Conservation (phyloP, 2,888 invertebrate species). For the Drosophila anceps region DNA sequence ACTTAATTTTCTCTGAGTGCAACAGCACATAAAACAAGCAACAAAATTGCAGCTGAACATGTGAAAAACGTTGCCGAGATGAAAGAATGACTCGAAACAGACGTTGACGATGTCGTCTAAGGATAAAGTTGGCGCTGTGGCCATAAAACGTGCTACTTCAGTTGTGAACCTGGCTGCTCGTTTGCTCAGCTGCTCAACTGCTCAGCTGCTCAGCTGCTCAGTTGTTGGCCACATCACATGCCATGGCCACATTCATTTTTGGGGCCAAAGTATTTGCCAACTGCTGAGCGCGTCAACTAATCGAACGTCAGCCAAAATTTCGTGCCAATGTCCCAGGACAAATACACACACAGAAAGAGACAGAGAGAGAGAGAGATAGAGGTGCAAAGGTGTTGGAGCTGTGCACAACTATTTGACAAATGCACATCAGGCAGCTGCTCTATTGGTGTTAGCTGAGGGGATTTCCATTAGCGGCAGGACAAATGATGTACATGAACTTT, state of each 20-base stretch:
- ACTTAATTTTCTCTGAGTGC: constrained; percentile 8
- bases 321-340: constrained; percentile 33
- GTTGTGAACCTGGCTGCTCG: constrained; percentile 4
- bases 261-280: constrained; percentile 69
- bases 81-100: constrained; percentile 61
- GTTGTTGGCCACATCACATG: constrained; percentile 53
- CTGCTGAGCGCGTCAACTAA: constrained; percentile 64
- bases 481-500: constrained; percentile 74
- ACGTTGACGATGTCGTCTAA: constrained; percentile 56
- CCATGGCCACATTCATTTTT: constrained; percentile 57
- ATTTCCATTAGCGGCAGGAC: constrained; percentile 69
- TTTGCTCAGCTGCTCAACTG: constrained; percentile 18
- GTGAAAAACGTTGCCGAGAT: constrained; percentile 51
- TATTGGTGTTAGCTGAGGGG: constrained; percentile 44
- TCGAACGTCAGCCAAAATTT: constrained; percentile 64
- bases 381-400: constrained; percentile 55
- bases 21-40: constrained; percentile 69
- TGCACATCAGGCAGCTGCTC: constrained; percentile 57
- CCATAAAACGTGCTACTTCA: constrained; percentile 70
- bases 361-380: background rate
- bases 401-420: constrained; percentile 74
- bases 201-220: constrained; percentile 12
- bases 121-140: constrained; percentile 71
- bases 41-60: constrained; percentile 65
- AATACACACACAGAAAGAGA: constrained; percentile 1